These are phyloP conservation scores for Spheniscus humboldti DNA, from an alignment of 2,797 vertebrate genomes.

Conservation along the genomic window DNA sequence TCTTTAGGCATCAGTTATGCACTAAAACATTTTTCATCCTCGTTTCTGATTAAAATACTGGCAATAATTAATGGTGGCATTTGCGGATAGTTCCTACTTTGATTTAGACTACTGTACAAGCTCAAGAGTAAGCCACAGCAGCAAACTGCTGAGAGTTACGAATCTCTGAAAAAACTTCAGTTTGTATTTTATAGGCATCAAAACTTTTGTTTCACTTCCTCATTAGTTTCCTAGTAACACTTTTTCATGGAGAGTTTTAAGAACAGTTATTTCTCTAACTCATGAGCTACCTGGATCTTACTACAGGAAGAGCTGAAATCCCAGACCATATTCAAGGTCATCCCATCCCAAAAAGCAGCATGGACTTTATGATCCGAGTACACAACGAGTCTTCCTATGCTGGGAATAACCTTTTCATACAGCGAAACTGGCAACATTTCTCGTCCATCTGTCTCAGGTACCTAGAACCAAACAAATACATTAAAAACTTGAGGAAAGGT, in stretches of 20 bases:
- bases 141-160: background rate
- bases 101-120: background rate
- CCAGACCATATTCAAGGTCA: constrained; percentile 71
- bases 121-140: background rate
- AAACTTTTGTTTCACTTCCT: background rate
- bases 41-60: background rate
- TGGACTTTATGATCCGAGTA: constrained; percentile 74
- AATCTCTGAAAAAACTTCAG: background rate
- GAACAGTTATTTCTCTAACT: background rate
- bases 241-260: background rate
- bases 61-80: background rate
- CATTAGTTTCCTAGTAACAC: background rate
- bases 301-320: constrained; percentile 52
- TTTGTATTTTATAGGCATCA: background rate
- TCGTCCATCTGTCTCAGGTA: constrained; percentile 21
- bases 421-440: constrained; percentile 62
- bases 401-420: constrained; percentile 60
- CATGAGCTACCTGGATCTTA: constrained; percentile 54
- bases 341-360: constrained; percentile 68
- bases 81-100: background rate
- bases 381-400: constrained; percentile 62
- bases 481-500: background rate
- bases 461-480: constrained; percentile 51
- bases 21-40: background rate
- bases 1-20: background rate